Percentiles rank a stretch among this genome's conserved stretches.
Conservation (phyloP, 2,113 vertebrate genomes). For the Copsychus sechellarum region DNA sequence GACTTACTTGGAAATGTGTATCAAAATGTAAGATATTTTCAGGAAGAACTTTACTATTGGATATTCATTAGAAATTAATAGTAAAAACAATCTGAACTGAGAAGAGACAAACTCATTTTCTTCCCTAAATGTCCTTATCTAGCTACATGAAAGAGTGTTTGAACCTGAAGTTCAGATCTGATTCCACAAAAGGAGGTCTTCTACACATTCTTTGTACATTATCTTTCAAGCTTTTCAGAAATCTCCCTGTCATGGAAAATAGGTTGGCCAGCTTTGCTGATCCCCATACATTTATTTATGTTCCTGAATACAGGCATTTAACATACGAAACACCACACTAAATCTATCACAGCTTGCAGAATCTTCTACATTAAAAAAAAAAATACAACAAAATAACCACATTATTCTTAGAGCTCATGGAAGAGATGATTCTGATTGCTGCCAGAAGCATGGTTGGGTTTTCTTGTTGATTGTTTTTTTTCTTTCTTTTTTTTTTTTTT, state of each 20-base stretch:
- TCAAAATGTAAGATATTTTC: constrained; percentile 56
- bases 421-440: background rate
- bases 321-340: background rate
- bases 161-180: background rate
- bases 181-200: background rate
- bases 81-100: background rate
- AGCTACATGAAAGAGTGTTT: background rate
- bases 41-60: background rate
- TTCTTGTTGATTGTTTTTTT: background rate
- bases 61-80: background rate
- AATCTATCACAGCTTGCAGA: constrained; percentile 28
- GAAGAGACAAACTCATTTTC: background rate
- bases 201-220: background rate
- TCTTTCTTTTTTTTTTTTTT: background rate
- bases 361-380: constrained; percentile 10
- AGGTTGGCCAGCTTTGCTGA: background rate
- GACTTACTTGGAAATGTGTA: constrained; percentile 42
- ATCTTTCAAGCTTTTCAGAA: background rate
- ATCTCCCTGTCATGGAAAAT: constrained; percentile 15
- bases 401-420: background rate
- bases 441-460: background rate
- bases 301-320: background rate
- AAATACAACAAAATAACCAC: background rate
- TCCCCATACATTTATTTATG: background rate
- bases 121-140: background rate